These are phyloP conservation scores for Aphelenchoides avenae DNA, from an alignment of 1,140 invertebrate genomes.

Conservation along the genomic window DNA sequence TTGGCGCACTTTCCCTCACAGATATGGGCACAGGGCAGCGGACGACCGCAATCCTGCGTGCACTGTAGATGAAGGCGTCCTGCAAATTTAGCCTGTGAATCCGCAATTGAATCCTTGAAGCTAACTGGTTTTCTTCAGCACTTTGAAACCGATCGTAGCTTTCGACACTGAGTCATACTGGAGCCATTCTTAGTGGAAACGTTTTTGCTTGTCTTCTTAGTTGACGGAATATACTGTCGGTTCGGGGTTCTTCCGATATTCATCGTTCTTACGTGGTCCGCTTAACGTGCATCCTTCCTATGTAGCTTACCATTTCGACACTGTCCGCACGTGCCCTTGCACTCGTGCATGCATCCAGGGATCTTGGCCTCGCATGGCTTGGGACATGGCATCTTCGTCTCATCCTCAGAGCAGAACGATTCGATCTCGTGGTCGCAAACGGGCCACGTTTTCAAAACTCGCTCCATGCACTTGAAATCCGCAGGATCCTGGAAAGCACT, in stretches of 20 bases:
- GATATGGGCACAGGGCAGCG: conserved; percentile 60
- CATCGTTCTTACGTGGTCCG: too few species aligned
- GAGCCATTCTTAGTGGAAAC: too few species aligned
- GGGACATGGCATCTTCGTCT: conserved; percentile 15
- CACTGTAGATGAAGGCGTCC: conserved; percentile 60
- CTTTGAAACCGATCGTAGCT: too few species aligned
- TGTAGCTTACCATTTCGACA: conserved; percentile 25
- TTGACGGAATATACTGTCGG: too few species aligned
- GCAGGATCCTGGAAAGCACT: conserved; percentile 6
- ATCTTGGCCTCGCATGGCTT: conserved; percentile 27
- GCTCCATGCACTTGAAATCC: conserved; percentile 4
- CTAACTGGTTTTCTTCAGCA: too few species aligned
- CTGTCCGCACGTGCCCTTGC: conserved; percentile 50
- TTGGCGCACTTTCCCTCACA: conserved; percentile 46
- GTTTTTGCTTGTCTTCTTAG: too few species aligned
- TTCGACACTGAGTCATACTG: too few species aligned
- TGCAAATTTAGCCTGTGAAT: too few species aligned
- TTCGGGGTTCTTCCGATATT: too few species aligned
- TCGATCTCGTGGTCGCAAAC: conserved; percentile 16
- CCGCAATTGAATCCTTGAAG: too few species aligned
- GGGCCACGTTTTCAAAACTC: conserved; percentile 17
- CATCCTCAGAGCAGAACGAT: conserved; percentile 12
- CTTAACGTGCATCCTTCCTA: neutral
- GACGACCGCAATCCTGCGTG: conserved; percentile 48
- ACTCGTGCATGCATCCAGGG: conserved; percentile 51